Conservation (phyloP, 2,888 invertebrate genomes). For the Patella depressa region DNA sequence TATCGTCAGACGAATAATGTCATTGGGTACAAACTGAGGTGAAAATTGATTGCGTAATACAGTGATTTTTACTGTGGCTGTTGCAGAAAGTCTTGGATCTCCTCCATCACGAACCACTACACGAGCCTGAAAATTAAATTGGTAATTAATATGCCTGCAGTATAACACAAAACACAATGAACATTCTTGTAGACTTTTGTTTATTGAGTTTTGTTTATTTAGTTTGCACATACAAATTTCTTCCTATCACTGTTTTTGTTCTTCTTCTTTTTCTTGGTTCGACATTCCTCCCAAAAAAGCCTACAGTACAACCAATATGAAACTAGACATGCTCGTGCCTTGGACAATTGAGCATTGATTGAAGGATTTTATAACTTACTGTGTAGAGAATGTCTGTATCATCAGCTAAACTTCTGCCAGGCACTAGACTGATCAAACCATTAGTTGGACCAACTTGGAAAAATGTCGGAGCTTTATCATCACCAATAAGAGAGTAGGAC, state of each 20-base stretch:
- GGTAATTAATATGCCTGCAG: too few relatives aligned
- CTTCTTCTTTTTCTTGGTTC: too few relatives aligned
- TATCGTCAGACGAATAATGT: slow-evolving; percentile 73
- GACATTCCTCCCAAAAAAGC: too few relatives aligned
- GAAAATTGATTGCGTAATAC: slow-evolving; percentile 49
- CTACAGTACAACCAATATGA: too few relatives aligned
- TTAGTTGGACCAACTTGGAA: slow-evolving; percentile 39
- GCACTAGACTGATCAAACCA: slow-evolving; percentile 34
- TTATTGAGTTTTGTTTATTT: too few relatives aligned
- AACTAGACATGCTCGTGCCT: too few relatives aligned
- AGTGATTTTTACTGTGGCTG: slow-evolving; percentile 47
- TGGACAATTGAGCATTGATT: too few relatives aligned
- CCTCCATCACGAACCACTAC: slow-evolving; percentile 62
- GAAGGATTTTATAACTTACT: slow-evolving; percentile 35
- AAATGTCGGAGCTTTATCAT: slow-evolving; percentile 43
- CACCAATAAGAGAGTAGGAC: slow-evolving; percentile 44
- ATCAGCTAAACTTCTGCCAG: slow-evolving; percentile 43
- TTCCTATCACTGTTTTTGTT: too few relatives aligned
- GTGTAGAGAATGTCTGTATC: slow-evolving; percentile 46
- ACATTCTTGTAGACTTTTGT: too few relatives aligned
- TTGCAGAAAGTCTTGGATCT: slow-evolving; percentile 52
- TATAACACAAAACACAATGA: too few relatives aligned
- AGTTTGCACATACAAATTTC: too few relatives aligned
- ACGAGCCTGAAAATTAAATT: slow-evolving; percentile 37
- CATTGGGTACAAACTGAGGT: slow-evolving; percentile 74